Base-by-base conservation (phyloP, 23 tunicate genomes). In the Ascidia mentula region DNA sequence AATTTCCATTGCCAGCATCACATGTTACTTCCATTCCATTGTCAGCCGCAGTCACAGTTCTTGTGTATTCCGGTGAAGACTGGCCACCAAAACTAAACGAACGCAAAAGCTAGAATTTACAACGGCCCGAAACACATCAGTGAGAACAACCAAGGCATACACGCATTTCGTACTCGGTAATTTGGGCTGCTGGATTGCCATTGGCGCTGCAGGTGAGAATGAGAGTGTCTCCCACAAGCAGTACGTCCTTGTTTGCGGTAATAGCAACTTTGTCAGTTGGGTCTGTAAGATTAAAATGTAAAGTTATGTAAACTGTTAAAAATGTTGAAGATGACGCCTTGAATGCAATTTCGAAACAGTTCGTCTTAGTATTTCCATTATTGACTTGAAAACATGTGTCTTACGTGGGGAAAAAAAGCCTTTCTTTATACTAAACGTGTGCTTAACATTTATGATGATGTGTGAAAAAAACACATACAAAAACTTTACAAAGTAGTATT, bases 171-270 rank as follows among this genome's bases (percentile, higher is more conserved):
- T 18, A 70, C 74, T 70, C 74, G 7, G 37, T 18, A 7, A 83
- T 76, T 0, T 0, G 32, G 1, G 87, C 75, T 9, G 32, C 75
- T 0, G 87, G 87, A 40, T 75, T 46, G 0, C 87, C 87, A 34
- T 83, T 83, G 5, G 87, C 80, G 24, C 20, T 37, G 32, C 87
- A 83, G 4, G 60, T 75, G 31, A 83, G 30, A 36, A 53, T 59
- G 24, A 76, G 0, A 1, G 61, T 45, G 30, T 60, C 76, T 3
- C 87, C 87, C 0, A 18, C 87, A 22, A 46, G 36, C 7, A 38
- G 39, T 17, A 13, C 7, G 2, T 26, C 31, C 7, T 65, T 42
- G 5, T 37, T 31, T 4, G 61, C 81, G 0, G 38, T 30, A 31
- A 83, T 4, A 1, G 35, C 31, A 38, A 83, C 87, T 1, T 5